Evolutionary conservation across 2,797 vertebrate genomes (phyloP).

Genomic region (Poeciliopsis presidionis): DNA sequence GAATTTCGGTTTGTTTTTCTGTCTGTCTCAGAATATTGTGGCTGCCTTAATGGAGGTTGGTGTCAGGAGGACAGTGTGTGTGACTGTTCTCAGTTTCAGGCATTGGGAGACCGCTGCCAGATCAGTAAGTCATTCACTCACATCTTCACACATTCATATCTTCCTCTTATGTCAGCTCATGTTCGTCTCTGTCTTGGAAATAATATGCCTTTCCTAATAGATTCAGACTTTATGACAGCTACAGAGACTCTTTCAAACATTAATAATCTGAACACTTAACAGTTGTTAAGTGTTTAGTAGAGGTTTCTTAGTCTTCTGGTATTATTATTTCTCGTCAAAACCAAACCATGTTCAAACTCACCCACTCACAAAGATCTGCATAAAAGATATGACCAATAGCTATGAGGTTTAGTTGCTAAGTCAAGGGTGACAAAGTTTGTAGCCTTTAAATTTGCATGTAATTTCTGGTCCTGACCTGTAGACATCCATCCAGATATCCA

Average conservation of each 20-base stretch:
- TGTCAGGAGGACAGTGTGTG: slow-evolving; percentile 92
- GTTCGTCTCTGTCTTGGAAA: slow-evolving; percentile 2
- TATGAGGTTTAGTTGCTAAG: slow-evolving; percentile 39
- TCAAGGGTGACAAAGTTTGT: slow-evolving; percentile 53
- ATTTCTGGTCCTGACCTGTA: not conserved
- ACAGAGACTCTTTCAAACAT: slow-evolving; percentile 39
- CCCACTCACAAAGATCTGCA: not conserved
- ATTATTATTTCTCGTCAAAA: slow-evolving; percentile 28
- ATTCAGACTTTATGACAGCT: slow-evolving; percentile 23
- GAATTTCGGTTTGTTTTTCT: slow-evolving; percentile 27
- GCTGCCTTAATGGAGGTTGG: slow-evolving; percentile 96
- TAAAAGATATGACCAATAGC: not conserved
- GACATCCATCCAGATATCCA: not conserved
- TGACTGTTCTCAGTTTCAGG: slow-evolving; percentile 98
- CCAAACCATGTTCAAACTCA: slow-evolving; percentile 15
- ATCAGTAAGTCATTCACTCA: slow-evolving; percentile 87
- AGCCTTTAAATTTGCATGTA: slow-evolving; percentile 60
- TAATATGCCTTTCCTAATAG: slow-evolving; percentile 20
- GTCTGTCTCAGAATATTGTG: slow-evolving; percentile 87
- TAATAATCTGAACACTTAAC: slow-evolving; percentile 56
- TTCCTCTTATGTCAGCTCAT: slow-evolving; percentile 22
- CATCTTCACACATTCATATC: slow-evolving; percentile 13
- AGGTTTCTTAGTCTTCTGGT: slow-evolving; percentile 36
- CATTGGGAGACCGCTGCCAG: slow-evolving; percentile 93
- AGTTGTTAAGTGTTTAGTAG: slow-evolving; percentile 58